A percentile compares a stretch with the other conserved stretches of the same genome.
These are phyloP conservation scores for Odontesthes bonariensis DNA, from an alignment of 2,113 vertebrate species.

Conservation along the genomic window DNA sequence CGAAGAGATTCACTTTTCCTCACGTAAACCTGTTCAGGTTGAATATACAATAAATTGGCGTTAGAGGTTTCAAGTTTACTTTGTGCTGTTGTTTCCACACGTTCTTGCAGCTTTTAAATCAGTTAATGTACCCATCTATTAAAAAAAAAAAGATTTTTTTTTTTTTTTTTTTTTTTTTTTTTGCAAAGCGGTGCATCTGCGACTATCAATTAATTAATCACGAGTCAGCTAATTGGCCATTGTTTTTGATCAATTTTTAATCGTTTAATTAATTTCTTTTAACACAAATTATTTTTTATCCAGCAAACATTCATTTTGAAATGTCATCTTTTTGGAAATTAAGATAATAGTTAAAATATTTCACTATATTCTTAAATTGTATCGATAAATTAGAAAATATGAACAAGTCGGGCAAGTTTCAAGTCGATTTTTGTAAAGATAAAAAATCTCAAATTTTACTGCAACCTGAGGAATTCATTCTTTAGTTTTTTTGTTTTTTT, in stretches of 20 bases:
- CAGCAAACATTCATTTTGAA: background rate
- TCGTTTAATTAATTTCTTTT: background rate
- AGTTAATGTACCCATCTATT: background rate
- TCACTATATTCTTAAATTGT: background rate
- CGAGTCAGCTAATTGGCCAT: too few species aligned
- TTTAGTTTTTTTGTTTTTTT: background rate
- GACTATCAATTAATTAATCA: too few species aligned
- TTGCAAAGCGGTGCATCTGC: too few species aligned
- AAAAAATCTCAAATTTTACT: too few species aligned
- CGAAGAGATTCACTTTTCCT: conserved; percentile 38
- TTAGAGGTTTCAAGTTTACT: conserved; percentile 26
- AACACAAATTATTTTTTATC: too few species aligned
- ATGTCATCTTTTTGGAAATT: background rate
- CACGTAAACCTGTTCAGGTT: conserved; percentile 16
- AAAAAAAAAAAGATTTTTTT: too few species aligned
- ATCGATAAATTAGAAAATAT: background rate
- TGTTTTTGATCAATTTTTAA: too few species aligned
- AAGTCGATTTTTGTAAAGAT: background rate
- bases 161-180: too few species aligned
- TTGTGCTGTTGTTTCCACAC: background rate
- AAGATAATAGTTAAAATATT: background rate
- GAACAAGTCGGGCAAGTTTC: background rate
- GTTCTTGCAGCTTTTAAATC: background rate
- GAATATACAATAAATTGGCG: conserved; percentile 12
- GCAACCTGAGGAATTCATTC: too few species aligned